Evolutionary conservation across 2,113 vertebrate genomes (phyloP).

Genomic region (Leucoraja erinaceus): DNA sequence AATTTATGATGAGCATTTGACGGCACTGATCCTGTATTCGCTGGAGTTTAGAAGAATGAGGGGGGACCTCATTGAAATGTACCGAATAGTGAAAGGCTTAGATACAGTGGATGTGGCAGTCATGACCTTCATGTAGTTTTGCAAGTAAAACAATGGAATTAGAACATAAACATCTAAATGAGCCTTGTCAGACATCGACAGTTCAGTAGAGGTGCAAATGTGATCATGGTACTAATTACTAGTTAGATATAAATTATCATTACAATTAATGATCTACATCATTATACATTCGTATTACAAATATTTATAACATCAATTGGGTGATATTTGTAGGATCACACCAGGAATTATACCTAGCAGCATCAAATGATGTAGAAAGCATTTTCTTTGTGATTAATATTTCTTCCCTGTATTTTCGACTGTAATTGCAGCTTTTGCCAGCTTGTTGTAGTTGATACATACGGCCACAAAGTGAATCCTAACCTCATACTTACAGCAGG

Average conservation of each 20-base stretch:
- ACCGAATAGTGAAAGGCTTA: too few species aligned
- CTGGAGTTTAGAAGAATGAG: too few species aligned
- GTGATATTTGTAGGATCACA: neutral
- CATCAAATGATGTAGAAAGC: neutral
- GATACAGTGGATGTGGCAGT: neutral
- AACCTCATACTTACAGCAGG: conserved; percentile 27
- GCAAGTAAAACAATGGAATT: neutral
- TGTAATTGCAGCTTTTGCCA: neutral
- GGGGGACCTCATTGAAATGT: too few species aligned
- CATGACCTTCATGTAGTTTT: neutral
- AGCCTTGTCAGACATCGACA: neutral
- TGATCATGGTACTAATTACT: neutral
- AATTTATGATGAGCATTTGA: too few species aligned
- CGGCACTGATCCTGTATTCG: too few species aligned
- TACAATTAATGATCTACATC: neutral
- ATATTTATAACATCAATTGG: neutral
- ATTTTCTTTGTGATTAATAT: neutral
- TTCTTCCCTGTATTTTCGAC: neutral
- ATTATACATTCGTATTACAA: neutral
- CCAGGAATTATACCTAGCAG: neutral
- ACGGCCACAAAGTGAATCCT: neutral
- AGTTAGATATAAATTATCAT: neutral
- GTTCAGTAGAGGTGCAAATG: neutral
- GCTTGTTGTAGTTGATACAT: neutral
- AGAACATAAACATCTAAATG: neutral